Base-by-base conservation (phyloP, 1,140 invertebrate genomes). In the Drosophila orena region DNA sequence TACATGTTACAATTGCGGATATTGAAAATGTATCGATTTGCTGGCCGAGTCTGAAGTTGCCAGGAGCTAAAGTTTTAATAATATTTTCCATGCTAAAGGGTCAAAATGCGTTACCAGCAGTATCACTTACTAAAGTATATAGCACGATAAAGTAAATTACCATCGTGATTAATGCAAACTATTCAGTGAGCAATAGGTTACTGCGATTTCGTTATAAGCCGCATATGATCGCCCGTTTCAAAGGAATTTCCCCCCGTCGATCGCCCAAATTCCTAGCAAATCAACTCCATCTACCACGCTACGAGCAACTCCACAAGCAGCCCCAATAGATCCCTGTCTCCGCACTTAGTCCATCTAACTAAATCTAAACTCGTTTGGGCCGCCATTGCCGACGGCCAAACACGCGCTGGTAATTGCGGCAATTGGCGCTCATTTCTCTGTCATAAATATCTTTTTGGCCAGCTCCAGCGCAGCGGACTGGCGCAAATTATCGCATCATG, bases 351-450 rank as follows among this genome's bases (percentile, higher is more conserved):
- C 64, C 43, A 68, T 68, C 64, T 68, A 68, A 70, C 66, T 38
- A 56, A 70, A 68, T 68, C 69, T 72, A 71, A 74, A 73, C 70
- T 73, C 69, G 71, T 74, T 74, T 57, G 44, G 44, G 58, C 44
- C 6, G 59, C 35, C 22, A 37, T 55, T 69, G 66, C 80, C 80
- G 56, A 49, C 52, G 78, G 81, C 78, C 52, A 57, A 86, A 86
- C 81, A 86, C 83, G 78, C 83, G 81, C 81, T 80, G 53, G 81
- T 86, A 86, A 86, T 86, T 86, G 83, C 83, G 42, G 69, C 83
- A 88, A 86, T 88, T 86, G 79, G 79, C 79, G 75, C 83, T 86
- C 83, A 88, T 88, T 86, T 86, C 79, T 72, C 70, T 86, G 83
- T 86, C 83, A 86, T 86, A 86, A 86, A 86, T 88, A 88, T 88